These are phyloP conservation scores for Alectura lathami DNA, from an alignment of 2,113 vertebrate species.

Conservation along the genomic window DNA sequence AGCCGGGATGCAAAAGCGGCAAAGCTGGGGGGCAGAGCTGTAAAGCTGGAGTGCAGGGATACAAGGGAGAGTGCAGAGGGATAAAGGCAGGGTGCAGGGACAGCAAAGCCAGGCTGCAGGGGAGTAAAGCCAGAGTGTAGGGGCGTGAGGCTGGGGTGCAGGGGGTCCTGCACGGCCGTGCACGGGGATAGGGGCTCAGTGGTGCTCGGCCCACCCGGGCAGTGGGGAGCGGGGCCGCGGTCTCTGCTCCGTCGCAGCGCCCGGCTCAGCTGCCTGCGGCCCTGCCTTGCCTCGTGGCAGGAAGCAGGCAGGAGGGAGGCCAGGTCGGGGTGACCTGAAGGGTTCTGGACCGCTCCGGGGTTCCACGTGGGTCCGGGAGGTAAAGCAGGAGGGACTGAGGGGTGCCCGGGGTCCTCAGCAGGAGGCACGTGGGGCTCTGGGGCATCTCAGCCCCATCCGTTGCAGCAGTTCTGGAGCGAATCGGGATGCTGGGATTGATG, in stretches of 20 bases:
- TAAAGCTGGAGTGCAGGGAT: too few relatives aligned
- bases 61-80: neutral
- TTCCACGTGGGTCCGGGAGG: accelerated
- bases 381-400: accelerated
- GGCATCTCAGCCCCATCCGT: accelerated
- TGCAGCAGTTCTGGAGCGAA: accelerated
- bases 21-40: neutral
- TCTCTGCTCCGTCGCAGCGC: neutral
- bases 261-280: neutral
- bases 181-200: accelerated
- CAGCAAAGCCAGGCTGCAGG: neutral
- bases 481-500: neutral
- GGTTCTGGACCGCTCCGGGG: neutral
- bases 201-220: neutral
- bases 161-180: neutral
- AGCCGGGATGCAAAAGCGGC: neutral
- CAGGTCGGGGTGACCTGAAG: neutral
- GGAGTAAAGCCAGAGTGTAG: accelerated
- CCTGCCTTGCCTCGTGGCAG: slow-evolving; percentile 50
- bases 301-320: neutral
- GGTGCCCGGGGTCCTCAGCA: accelerated
- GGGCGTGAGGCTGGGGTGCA: neutral
- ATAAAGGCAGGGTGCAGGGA: neutral
- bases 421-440: neutral
- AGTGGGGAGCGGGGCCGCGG: neutral